Evolutionary conservation across 1,140 invertebrate genomes (phyloP).

Genomic region (Solenopsis fugax): DNA sequence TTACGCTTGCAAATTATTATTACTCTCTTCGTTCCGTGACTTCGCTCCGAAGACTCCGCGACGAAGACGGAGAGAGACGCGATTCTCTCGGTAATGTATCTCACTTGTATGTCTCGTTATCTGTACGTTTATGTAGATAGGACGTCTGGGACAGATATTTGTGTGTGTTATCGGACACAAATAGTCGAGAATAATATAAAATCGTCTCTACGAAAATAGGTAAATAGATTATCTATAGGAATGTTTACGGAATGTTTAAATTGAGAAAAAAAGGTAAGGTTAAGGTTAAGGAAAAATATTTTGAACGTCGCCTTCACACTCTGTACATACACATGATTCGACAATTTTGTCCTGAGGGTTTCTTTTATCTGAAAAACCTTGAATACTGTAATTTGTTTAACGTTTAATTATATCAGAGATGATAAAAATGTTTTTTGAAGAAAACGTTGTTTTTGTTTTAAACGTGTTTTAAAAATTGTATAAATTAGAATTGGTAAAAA

Average conservation of each 20-base stretch:
- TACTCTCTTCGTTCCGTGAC: neutral
- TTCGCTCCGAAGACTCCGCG: neutral
- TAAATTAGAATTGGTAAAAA: too few species aligned
- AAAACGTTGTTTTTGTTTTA: too few species aligned
- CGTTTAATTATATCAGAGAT: too few species aligned
- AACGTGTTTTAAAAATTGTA: too few species aligned
- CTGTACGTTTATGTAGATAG: neutral
- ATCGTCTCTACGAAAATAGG: neutral
- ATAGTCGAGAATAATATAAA: neutral
- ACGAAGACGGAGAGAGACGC: neutral
- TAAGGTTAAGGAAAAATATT: neutral
- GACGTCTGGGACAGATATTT: neutral
- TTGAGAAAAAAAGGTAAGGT: neutral
- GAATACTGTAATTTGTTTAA: too few species aligned
- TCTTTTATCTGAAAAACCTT: too few species aligned
- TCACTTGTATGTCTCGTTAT: neutral
- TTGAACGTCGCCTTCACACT: neutral
- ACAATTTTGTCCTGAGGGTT: too few species aligned
- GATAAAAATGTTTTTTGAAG: too few species aligned
- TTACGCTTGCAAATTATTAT: slow-evolving; percentile 10
- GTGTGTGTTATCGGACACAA: neutral
- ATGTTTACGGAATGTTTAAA: neutral
- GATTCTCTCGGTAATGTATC: neutral
- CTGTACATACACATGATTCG: too few species aligned
- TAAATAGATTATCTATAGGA: neutral